Conservation (phyloP, 2,113 vertebrate species). For the Pterophyllum scalare region DNA sequence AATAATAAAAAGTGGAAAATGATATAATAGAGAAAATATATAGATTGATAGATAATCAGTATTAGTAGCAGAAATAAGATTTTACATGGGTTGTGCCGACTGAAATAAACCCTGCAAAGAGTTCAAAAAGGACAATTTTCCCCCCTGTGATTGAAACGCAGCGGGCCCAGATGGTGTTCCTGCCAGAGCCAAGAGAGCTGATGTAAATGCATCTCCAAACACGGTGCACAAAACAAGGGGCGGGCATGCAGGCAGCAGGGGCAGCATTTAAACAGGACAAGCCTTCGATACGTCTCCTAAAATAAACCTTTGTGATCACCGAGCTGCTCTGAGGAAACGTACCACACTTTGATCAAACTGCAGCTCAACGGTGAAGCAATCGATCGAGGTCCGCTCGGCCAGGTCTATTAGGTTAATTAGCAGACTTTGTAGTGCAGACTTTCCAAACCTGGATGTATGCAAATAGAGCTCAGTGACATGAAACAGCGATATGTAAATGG, state of each 20-base stretch:
- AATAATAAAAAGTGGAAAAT: too few relatives aligned
- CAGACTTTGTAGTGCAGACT: not conserved
- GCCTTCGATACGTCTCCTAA: not conserved
- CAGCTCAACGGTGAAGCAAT: not conserved
- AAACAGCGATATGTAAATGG: not conserved
- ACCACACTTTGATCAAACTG: constrained; percentile 13
- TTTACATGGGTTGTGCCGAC: not conserved
- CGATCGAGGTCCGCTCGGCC: not conserved
- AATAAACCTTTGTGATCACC: not conserved
- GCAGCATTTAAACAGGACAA: not conserved
- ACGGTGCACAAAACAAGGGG: not conserved
- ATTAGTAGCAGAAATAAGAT: not conserved
- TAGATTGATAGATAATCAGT: too few relatives aligned
- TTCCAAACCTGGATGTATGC: not conserved
- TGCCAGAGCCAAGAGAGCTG: constrained; percentile 33
- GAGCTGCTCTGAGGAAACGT: not conserved
- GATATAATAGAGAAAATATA: too few relatives aligned
- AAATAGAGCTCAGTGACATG: not conserved
- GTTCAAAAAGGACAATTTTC: constrained; percentile 1
- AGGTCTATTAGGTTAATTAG: constrained; percentile 43
- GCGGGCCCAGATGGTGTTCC: constrained; percentile 49
- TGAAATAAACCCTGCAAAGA: not conserved
- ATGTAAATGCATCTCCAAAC: constrained; percentile 25
- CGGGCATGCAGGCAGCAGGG: not conserved
- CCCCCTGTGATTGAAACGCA: constrained; percentile 5